Base-by-base conservation (phyloP, 2,113 vertebrate genomes). In the Syngnathoides biaculeatus region DNA sequence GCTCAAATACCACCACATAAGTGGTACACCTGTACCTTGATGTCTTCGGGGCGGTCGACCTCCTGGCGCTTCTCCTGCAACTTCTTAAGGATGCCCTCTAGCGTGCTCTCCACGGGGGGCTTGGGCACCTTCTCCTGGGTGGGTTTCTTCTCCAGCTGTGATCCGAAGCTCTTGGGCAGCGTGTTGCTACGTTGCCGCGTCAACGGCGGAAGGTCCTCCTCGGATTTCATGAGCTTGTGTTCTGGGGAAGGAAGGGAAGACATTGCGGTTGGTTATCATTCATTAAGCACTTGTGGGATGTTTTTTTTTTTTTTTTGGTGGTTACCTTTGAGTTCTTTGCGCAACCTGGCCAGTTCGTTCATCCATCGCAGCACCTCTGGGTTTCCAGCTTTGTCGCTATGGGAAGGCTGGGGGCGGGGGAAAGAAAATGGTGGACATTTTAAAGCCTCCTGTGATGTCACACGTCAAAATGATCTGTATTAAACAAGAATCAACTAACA, bases 161-260 rank as follows among this genome's bases (percentile, higher is more conserved):
- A 99, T 69, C 97, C 97, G 0, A 99, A 99, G 86, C 97, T 99
- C 88, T 95, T 98, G 53, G 97, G 97, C 59, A 99, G 94, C 0
- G 97, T 99, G 85, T 99, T 97, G 88, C 97, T 99, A 71, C 97
- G 93, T 78, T 98, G 97, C 27, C 96, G 94, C 69, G 93, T 93
- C 75, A 93, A 86, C 17, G 97, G 96, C 2, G 90, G 91, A 45
- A 96, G 87, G 72, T 96, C 94, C 42, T 98, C 96, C 69, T 99
- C 96, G 0, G 97, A 95, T 72, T 95, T 92, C 85, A 95, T 91
- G 62, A 99, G 85, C 84, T 95, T 98, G 59, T 93, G 89, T 61
- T 99, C 97, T 98, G 68, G 12, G 19, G 17, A 4, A 43, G 24
- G 27, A 47, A 0, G 0, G 48, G 2, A n/a, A 45, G 38, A 43